These are phyloP conservation scores for Ctenoplectra terminalis DNA, from an alignment of 1,140 invertebrate species.

Conservation along the genomic window DNA sequence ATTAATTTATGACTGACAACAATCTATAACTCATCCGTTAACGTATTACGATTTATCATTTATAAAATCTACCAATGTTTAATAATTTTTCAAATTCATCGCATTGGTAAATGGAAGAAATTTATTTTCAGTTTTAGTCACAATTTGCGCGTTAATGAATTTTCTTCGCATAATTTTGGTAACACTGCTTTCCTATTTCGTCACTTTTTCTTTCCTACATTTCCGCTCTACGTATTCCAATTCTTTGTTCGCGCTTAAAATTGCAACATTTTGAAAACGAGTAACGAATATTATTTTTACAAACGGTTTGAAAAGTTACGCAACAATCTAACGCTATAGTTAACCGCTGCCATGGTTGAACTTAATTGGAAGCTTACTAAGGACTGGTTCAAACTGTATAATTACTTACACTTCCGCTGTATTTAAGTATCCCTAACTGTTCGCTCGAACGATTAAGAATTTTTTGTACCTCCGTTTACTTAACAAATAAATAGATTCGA, in stretches of 20 bases:
- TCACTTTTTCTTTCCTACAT: neutral
- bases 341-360: too few species aligned
- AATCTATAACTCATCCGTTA: neutral
- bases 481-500: neutral
- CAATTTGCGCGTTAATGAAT: neutral
- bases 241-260: neutral
- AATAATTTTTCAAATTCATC: too few species aligned
- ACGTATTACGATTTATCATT: neutral
- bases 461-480: neutral
- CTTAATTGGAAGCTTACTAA: neutral
- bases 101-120: too few species aligned
- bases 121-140: too few species aligned
- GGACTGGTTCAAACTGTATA: neutral
- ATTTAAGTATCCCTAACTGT: too few species aligned
- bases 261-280: neutral
- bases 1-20: neutral
- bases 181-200: neutral
- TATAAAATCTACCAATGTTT: too few species aligned
- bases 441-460: too few species aligned
- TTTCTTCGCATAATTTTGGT: neutral
- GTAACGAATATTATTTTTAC: neutral
- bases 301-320: neutral
- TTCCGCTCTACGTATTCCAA: neutral
- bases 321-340: neutral
- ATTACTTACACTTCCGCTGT: too few species aligned